Evolutionary conservation across 2,797 vertebrate species (phyloP), one percentile per base, ranked within the genome.

Genomic region (Threskiornis aethiopicus): DNA sequence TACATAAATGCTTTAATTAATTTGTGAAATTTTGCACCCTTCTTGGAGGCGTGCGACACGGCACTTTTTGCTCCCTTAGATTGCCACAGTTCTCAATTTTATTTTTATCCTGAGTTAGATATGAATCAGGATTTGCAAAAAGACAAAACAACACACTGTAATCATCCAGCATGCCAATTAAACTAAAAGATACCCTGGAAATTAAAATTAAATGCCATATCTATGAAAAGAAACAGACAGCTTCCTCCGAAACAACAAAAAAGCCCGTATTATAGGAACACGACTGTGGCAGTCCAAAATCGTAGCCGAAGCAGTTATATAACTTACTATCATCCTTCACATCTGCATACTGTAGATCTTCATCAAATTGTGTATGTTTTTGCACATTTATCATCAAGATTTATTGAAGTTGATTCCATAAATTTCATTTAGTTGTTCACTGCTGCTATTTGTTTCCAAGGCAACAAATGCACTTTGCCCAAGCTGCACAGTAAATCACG

Each of bases 371-470:
- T 64, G 75, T 84, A 88, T 93, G 76, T 88, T 98, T 97, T 66
- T 97, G 89, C 88, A 95, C 87, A 90, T 98, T 97, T 96, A 95
- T 97, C 98, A 97, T 95, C 93, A 94, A 96, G 90, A 96, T 95
- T 80, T 97, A 97, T 97, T 97, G 97, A 97, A 96, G 90, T 94
- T 94, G 95, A 97, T 97, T 94, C 96, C 96, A 97, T 97, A 97
- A 97, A 98, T 98, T 97, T 97, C 97, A 97, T 97, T 98, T 98
- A 97, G 94, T 97, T 92, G 93, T 95, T 97, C 93, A 94, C 91
- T 87, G 96, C 93, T 84, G 96, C 96, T 97, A 97, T 98, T 98
- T 92, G 97, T 98, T 98, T 97, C 97, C 96, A 98, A 98, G 97
- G 97, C 93, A 98, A 98, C 96, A 97, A 97, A 97, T 96, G 93